Evolutionary conservation across 2,797 vertebrate genomes (phyloP).

Genomic region (Leuciscus waleckii): DNA sequence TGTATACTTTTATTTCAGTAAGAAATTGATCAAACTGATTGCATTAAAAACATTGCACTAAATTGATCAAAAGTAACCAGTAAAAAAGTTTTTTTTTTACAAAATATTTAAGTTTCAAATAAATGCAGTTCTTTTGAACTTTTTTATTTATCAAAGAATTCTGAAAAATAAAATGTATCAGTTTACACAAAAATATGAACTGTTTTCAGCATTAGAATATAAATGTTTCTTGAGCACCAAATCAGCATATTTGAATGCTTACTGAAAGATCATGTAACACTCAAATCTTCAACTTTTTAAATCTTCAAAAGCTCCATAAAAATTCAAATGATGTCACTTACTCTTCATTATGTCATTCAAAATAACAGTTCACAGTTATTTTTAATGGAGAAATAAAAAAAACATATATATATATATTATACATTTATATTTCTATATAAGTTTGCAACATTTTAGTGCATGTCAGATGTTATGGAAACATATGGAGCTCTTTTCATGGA

Average conservation of each 20-base stretch:
- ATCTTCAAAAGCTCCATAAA: no score
- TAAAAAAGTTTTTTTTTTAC: neutral
- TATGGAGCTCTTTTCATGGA: neutral
- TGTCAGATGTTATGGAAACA: neutral
- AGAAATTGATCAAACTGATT: neutral
- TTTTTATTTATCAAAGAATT: no score
- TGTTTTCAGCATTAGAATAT: no score
- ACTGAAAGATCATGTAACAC: neutral
- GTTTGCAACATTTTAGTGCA: neutral
- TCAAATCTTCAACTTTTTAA: no score
- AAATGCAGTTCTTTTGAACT: no score
- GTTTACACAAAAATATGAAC: no score
- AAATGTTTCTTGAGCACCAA: neutral
- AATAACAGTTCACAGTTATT: neutral
- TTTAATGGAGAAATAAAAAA: neutral
- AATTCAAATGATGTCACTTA: neutral
- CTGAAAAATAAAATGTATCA: no score
- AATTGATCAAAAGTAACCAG: neutral
- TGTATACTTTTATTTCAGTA: neutral
- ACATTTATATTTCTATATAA: no score
- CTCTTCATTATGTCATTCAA: neutral
- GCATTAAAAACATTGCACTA: neutral
- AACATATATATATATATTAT: no score
- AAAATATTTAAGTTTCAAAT: no score
- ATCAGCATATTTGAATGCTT: no score